Evolutionary conservation across 2,888 invertebrate genomes (phyloP).

Genomic region (Cyclophora albipunctata): DNA sequence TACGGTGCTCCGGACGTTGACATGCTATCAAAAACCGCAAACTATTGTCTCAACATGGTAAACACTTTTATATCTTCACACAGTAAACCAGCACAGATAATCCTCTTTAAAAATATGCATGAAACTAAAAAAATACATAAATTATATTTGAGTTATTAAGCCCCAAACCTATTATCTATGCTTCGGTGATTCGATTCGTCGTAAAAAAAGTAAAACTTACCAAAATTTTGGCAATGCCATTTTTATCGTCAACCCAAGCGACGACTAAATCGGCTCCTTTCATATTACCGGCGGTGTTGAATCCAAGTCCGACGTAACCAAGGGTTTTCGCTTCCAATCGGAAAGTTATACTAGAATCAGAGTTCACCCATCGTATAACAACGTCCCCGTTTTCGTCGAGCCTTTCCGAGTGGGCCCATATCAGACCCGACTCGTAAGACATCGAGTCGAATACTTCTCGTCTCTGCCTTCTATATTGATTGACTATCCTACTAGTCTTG

Average conservation of each 20-base stretch:
- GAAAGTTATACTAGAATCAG: constrained; percentile 86
- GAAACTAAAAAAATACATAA: neutral
- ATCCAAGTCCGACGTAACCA: constrained; percentile 92
- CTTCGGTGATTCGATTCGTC: no score
- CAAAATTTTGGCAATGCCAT: constrained; percentile 82
- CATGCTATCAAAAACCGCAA: constrained; percentile 60
- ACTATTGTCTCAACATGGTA: constrained; percentile 46
- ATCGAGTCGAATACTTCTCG: constrained; percentile 64
- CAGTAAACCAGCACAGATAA: neutral
- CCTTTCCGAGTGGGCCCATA: constrained; percentile 77
- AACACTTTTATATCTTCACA: constrained; percentile 28
- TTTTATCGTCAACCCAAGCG: constrained; percentile 88
- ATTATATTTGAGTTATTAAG: no score
- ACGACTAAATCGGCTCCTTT: constrained; percentile 90
- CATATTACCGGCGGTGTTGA: constrained; percentile 86
- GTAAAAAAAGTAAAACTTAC: constrained; percentile 69
- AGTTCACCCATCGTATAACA: constrained; percentile 82
- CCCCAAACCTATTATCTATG: no score
- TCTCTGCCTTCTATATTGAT: constrained; percentile 54
- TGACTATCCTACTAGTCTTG: constrained; percentile 56
- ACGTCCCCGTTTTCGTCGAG: constrained; percentile 72
- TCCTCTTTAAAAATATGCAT: neutral
- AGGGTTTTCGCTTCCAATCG: constrained; percentile 87
- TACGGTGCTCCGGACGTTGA: constrained; percentile 57
- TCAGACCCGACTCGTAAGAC: constrained; percentile 58